Base-by-base conservation (phyloP, 2,797 vertebrate genomes). In the Austrolebias charrua region DNA sequence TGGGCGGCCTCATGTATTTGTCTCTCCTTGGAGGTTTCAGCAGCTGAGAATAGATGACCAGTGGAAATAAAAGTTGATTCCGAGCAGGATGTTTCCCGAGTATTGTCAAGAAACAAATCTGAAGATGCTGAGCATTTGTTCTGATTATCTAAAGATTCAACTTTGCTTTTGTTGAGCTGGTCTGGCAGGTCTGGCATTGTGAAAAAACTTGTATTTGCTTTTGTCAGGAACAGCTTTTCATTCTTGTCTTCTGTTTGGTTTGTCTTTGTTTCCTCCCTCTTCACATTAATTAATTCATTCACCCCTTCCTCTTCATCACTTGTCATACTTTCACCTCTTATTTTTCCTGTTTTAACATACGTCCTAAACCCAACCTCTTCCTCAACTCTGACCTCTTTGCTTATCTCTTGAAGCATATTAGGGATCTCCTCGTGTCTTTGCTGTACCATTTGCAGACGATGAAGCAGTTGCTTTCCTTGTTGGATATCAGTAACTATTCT, bases 11-110 rank as follows among this genome's bases (percentile, higher is more conserved):
- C 73, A 0, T 92, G 90, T 82, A 94, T 93, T 76, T 93, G 92
- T 57, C 79, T 85, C 83, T 96, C 93, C 0, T 93, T 89, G 40
- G 91, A 91, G 0, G 93, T 94, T 82, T 95, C 94, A 0, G 71
- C 63, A 8, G 61, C 52, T 48, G 72, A 79, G 31, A 59, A 47
- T 28, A 55, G 40, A 38, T 71, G 72, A 45, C 28, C 49, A 2
- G 35, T 18, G 31, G 76, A 31, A 3, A 40, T 19, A 24, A 61
- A 38, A 4, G 73, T 54, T 33, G 43, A 59, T 29, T 72, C 33
- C 4, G 18, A 35, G 15, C 31, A 28, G 42, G 63, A 49, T 13
- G 29, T 66, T 66, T 84, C 80, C 15, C 45, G n/a, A 1, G 38
- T 44, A 42, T 65, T 31, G 19, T 69, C 11, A 2, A 70, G 60